Evolutionary conservation across 2,113 vertebrate species (phyloP).

Genomic region (Sorex fumeus): DNA sequence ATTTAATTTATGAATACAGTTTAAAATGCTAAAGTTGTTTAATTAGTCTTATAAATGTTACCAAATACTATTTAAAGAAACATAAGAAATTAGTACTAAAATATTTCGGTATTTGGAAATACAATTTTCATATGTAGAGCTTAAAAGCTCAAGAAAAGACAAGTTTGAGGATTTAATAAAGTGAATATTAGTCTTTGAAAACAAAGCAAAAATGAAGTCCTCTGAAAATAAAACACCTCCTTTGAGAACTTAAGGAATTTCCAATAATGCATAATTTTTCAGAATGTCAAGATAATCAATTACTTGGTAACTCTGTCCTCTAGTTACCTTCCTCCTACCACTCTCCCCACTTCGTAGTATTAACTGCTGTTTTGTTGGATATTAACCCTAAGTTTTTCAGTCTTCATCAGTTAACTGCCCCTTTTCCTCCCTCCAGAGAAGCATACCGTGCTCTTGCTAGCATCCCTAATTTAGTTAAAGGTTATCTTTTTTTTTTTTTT

Average conservation of each 20-base stretch:
- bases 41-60: slow-evolving; percentile 73
- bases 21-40: slow-evolving; percentile 71
- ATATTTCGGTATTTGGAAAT: slow-evolving; percentile 69
- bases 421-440: too few relatives aligned
- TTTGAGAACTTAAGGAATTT: slow-evolving; percentile 60
- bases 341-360: too few relatives aligned
- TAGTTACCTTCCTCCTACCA: not conserved
- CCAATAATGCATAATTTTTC: slow-evolving; percentile 39
- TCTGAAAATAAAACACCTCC: slow-evolving; percentile 18
- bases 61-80: slow-evolving; percentile 44
- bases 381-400: too few relatives aligned
- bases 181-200: slow-evolving; percentile 71
- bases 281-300: not conserved
- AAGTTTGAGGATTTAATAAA: slow-evolving; percentile 71
- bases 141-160: slow-evolving; percentile 61
- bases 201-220: slow-evolving; percentile 60
- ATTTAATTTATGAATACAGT: slow-evolving; percentile 65
- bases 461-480: too few relatives aligned
- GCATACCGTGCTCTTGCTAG: too few relatives aligned
- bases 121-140: slow-evolving; percentile 58
- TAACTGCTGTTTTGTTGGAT: too few relatives aligned
- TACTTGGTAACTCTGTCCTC: not conserved
- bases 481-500: too few relatives aligned
- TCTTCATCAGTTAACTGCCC: too few relatives aligned
- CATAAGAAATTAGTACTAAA: slow-evolving; percentile 53